Evolutionary conservation across 2,113 vertebrate genomes (phyloP).

Genomic region (Nerophis ophidion): DNA sequence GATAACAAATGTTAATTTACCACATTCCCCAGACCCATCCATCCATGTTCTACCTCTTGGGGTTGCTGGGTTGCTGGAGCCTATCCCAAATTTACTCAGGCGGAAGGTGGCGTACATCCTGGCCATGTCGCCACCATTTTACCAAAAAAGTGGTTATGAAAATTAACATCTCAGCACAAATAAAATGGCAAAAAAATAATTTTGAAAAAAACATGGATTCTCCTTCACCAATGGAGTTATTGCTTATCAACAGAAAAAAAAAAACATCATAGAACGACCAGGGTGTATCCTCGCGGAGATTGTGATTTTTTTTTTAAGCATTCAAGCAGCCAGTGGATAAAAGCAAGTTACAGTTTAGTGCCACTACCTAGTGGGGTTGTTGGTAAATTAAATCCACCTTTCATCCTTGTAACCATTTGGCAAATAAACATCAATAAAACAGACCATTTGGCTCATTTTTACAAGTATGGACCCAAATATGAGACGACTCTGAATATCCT

Average conservation of each 20-base stretch:
- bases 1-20: slow-evolving; percentile 22
- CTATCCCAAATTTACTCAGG: too few species aligned
- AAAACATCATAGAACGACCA: not conserved
- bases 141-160: slow-evolving; percentile 10
- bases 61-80: too few species aligned
- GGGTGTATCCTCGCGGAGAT: not conserved
- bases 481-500: too few species aligned
- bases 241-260: slow-evolving; percentile 32
- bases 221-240: not conserved
- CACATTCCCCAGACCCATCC: slow-evolving; percentile 7
- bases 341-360: not conserved
- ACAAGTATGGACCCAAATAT: not conserved
- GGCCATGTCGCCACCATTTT: not conserved
- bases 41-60: too few species aligned
- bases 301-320: too few species aligned
- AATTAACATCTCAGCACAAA: slow-evolving; percentile 4
- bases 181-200: not conserved
- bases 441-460: not conserved
- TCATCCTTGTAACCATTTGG: not conserved
- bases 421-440: not conserved
- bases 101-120: too few species aligned
- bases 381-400: not conserved
- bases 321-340: not conserved
- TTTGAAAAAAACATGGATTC: not conserved
- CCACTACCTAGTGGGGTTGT: not conserved